A percentile compares a stretch with the other conserved stretches of the same genome.
Evolutionary conservation across 2,113 vertebrate genomes (phyloP).

Genomic region (Pygoscelis adeliae): DNA sequence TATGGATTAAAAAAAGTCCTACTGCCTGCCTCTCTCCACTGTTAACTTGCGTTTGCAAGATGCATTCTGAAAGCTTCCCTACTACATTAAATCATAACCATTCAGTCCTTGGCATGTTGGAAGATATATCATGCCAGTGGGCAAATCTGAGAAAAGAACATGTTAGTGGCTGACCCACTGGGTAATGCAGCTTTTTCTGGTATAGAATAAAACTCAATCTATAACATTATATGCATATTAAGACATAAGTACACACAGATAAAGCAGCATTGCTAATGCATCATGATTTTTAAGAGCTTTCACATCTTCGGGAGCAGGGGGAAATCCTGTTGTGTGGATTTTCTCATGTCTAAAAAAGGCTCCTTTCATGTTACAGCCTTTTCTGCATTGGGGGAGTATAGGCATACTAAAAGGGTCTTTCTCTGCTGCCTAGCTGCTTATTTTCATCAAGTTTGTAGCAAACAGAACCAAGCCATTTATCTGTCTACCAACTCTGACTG

Average conservation of each 20-base stretch:
- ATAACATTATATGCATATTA: not conserved
- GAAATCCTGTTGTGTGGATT: not conserved
- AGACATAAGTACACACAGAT: not conserved
- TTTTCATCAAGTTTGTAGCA: not conserved
- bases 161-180: not conserved
- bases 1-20: not conserved
- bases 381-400: not conserved
- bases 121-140: not conserved
- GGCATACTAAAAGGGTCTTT: not conserved
- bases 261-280: not conserved
- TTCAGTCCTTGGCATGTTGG: not conserved
- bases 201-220: not conserved
- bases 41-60: not conserved
- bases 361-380: not conserved
- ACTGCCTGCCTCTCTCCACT: not conserved
- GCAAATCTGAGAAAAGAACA: not conserved
- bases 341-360: not conserved
- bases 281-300: not conserved
- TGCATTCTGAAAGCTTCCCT: not conserved
- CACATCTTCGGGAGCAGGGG: not conserved
- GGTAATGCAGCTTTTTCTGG: not conserved
- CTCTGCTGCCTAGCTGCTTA: not conserved
- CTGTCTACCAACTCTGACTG: not conserved
- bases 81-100: not conserved
- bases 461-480: not conserved